Percentiles rank a stretch among this genome's conserved stretches.
These are phyloP conservation scores for Geopemphigus sp. DNA, from an alignment of 1,140 invertebrate species.

Conservation along the genomic window DNA sequence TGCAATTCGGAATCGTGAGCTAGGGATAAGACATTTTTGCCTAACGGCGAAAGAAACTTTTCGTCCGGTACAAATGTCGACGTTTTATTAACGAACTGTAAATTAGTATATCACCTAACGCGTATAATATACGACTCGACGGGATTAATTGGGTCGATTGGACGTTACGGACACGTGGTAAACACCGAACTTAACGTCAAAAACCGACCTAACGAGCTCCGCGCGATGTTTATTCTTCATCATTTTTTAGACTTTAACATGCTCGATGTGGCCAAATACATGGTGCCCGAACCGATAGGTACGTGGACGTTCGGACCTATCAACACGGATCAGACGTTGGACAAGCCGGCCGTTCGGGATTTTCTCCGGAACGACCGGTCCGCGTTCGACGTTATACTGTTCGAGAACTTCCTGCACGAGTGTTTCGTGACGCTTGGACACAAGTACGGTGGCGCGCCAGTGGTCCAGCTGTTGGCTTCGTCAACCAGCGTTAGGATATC, in stretches of 20 bases:
- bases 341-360: neutral
- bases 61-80: too few species aligned
- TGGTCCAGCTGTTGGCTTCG: neutral
- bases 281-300: neutral
- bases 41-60: too few species aligned
- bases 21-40: too few species aligned
- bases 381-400: neutral
- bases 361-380: neutral
- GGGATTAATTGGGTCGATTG: too few species aligned
- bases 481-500: neutral
- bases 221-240: too few species aligned
- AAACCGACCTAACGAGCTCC: too few species aligned
- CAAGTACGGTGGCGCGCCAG: slow-evolving; percentile 49
- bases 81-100: too few species aligned
- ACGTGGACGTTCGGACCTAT: neutral
- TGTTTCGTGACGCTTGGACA: slow-evolving; percentile 46
- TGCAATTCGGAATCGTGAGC: too few species aligned
- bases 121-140: too few species aligned
- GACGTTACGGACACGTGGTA: too few species aligned
- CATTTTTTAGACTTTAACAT: neutral
- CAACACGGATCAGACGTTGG: neutral
- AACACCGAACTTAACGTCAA: too few species aligned
- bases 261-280: neutral
- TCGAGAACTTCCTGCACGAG: slow-evolving; percentile 38
- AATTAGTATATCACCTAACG: too few species aligned